These are phyloP conservation scores for Caenorhabditis afra DNA, from an alignment of 2,888 invertebrate species.

Conservation along the genomic window DNA sequence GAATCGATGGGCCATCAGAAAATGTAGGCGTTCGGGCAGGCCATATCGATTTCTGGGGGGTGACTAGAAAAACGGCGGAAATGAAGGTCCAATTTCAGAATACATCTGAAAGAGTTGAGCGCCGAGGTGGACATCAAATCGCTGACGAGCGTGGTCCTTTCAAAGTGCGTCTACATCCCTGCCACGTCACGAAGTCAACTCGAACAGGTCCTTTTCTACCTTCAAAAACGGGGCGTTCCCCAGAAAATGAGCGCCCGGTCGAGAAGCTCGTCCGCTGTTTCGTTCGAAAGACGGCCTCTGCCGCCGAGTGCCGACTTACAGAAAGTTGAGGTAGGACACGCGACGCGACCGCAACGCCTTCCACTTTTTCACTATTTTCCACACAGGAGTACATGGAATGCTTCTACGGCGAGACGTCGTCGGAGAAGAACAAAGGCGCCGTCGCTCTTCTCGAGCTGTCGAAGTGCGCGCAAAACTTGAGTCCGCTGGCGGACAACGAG, in stretches of 20 bases:
- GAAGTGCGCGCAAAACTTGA: constrained; percentile 93
- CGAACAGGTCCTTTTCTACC: constrained; percentile 90
- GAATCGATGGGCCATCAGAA: constrained; percentile 49
- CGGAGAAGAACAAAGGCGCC: constrained; percentile 92
- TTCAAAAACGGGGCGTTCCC: constrained; percentile 86
- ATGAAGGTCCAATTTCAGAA: constrained; percentile 80
- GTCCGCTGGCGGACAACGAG: constrained; percentile 92
- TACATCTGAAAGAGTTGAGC: constrained; percentile 88
- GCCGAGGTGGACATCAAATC: constrained; percentile 88
- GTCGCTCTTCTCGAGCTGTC: constrained; percentile 92
- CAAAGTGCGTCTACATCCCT: constrained; percentile 89
- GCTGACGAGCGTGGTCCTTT: constrained; percentile 89
- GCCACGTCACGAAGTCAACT: constrained; percentile 89
- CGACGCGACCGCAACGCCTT: too few relatives aligned
- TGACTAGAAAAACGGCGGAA: constrained; percentile 29
- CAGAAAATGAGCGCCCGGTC: constrained; percentile 35
- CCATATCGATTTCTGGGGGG: too few relatives aligned
- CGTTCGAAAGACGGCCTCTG: constrained; percentile 40
- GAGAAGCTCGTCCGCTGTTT: constrained; percentile 65
- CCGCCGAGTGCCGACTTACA: constrained; percentile 60
- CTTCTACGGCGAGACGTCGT: constrained; percentile 89
- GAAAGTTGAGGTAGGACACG: constrained; percentile 64
- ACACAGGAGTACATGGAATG: constrained; percentile 96
- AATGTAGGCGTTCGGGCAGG: constrained; percentile 53
- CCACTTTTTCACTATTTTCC: constrained; percentile 81